phyloP scores from a whole-genome alignment of 2,888 invertebrate genomes.

The Stictocephala bisonia region DNA sequence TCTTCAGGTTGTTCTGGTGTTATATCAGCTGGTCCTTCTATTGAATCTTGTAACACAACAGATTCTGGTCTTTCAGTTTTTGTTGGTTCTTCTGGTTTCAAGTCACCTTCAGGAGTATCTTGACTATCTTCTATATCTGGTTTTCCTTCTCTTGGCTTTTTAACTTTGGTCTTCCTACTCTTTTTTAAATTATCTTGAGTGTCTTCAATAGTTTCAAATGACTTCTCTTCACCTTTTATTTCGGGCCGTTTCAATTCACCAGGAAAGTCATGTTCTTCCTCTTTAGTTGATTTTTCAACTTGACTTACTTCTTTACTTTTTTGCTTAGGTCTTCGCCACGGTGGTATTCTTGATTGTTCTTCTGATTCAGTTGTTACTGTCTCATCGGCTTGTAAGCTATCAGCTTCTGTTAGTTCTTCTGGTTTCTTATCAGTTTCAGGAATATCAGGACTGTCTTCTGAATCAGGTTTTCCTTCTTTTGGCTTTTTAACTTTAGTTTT shows the following conservation, averaged over 20 bases:
- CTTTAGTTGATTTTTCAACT: background rate
- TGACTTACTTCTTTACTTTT: background rate
- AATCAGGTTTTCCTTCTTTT: background rate
- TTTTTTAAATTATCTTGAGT: too few species aligned
- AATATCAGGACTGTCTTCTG: background rate
- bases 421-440: background rate
- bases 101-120: too few species aligned
- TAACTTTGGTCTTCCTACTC: background rate
- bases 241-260: background rate
- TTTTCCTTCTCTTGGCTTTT: too few species aligned
- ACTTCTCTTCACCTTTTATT: background rate
- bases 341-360: slow-evolving; percentile 30
- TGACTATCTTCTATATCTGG: too few species aligned
- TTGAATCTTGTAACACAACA: too few species aligned
- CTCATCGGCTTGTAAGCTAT: too few species aligned
- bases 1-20: background rate
- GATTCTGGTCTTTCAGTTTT: too few species aligned
- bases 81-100: too few species aligned
- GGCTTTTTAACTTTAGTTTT: slow-evolving; percentile 33
- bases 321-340: slow-evolving; percentile 29
- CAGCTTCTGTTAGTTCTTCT: background rate
- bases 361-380: slow-evolving; percentile 33
- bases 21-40: background rate
- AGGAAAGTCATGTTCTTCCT: background rate
- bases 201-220: background rate